Conservation (phyloP, 2,888 invertebrate genomes). For the Deladenus siricidicola region DNA sequence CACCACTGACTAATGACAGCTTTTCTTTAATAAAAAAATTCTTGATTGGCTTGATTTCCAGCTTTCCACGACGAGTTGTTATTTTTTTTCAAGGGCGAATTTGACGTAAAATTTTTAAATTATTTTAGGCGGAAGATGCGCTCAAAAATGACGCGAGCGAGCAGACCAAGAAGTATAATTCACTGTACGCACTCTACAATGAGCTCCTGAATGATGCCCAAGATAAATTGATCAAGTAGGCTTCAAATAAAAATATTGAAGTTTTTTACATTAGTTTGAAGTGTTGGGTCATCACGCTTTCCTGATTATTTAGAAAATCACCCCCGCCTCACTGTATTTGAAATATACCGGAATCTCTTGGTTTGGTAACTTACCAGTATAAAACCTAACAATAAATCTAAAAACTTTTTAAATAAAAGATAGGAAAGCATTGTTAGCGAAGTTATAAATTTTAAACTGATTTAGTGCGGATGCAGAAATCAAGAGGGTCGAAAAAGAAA, state of each 20-base stretch:
- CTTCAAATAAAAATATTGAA: background rate
- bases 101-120: background rate
- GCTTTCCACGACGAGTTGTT: no score
- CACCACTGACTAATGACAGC: no score
- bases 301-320: background rate
- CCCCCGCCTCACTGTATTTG: background rate
- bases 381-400: no score
- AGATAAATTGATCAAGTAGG: slow-evolving; percentile 4
- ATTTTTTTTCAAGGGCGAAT: no score
- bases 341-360: no score
- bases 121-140: slow-evolving; percentile 4
- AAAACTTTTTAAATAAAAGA: no score
- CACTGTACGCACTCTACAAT: slow-evolving; percentile 10
- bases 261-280: background rate
- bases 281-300: no score
- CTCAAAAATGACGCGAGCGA: background rate
- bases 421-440: background rate
- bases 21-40: no score
- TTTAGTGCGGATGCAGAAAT: slow-evolving; percentile 4
- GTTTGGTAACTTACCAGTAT: no score
- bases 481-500: background rate
- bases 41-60: no score
- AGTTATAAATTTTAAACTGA: background rate
- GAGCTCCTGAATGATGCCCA: slow-evolving; percentile 12
- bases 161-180: slow-evolving; percentile 3